A percentile compares a stretch with the other conserved stretches of the same genome.
These are phyloP conservation scores for Schizotus pectinicornis DNA, from an alignment of 2,888 invertebrate genomes.

Conservation along the genomic window DNA sequence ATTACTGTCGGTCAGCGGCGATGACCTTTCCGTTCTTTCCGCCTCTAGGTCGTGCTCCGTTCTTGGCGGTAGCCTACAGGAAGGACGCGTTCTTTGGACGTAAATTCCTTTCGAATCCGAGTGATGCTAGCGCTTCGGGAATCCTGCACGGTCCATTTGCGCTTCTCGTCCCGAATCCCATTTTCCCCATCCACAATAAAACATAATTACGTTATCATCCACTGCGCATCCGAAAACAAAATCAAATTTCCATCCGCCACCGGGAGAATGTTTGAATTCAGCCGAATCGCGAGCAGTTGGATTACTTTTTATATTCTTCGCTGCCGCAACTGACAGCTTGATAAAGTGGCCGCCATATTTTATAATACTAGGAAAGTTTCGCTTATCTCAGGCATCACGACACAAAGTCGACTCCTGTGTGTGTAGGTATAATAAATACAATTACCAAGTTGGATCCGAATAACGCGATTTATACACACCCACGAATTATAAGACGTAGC, in stretches of 20 bases:
- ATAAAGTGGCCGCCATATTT: conserved; percentile 55
- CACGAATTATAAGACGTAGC: conserved; percentile 18
- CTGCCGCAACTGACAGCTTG: conserved; percentile 49
- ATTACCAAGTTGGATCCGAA: conserved; percentile 36
- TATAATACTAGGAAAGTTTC: conserved; percentile 50
- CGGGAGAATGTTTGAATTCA: conserved; percentile 24
- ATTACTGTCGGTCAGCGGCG: too few relatives aligned
- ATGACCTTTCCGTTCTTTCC: too few relatives aligned
- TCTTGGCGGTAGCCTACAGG: too few relatives aligned
- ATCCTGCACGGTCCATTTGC: too few relatives aligned
- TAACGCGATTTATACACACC: conserved; percentile 24
- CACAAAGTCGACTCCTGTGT: conserved; percentile 40
- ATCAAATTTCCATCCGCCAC: conserved; percentile 21
- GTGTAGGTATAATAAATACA: conserved; percentile 43
- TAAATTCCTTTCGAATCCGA: too few relatives aligned
- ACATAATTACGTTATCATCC: conserved; percentile 24
- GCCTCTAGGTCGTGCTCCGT: too few relatives aligned
- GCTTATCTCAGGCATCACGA: conserved; percentile 38
- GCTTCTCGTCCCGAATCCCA: too few relatives aligned
- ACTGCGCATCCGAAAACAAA: conserved; percentile 16
- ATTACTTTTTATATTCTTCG: conserved; percentile 46
- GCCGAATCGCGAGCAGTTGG: conserved; percentile 37
- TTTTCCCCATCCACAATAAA: not conserved
- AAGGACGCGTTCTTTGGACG: too few relatives aligned
- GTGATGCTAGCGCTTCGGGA: too few relatives aligned